These are phyloP conservation scores for Aphidius ervi DNA, from an alignment of 1,140 invertebrate genomes.

Conservation along the genomic window DNA sequence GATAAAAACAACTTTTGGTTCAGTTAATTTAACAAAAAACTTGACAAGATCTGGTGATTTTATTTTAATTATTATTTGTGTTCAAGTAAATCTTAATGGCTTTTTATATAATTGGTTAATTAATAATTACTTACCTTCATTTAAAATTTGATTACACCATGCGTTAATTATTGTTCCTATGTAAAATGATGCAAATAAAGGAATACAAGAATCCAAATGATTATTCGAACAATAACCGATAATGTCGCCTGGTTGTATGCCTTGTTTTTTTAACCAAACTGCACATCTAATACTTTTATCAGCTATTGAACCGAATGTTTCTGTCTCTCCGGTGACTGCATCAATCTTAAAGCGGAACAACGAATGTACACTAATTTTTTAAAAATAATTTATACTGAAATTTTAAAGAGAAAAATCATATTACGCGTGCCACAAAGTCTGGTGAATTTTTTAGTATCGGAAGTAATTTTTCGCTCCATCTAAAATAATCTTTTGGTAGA, in stretches of 20 bases:
- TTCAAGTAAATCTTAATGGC: too few relatives aligned
- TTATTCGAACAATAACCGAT: conserved; percentile 48
- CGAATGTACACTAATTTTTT: too few relatives aligned
- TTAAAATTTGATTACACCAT: conserved; percentile 21
- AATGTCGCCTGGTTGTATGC: conserved; percentile 45
- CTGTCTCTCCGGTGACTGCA: conserved; percentile 45
- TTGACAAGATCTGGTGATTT: conserved; percentile 16
- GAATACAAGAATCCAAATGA: conserved; percentile 47
- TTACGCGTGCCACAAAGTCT: conserved; percentile 8
- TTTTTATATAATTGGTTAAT: too few relatives aligned
- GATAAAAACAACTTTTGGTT: conserved; percentile 40
- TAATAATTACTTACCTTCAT: not conserved
- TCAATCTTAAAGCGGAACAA: conserved; percentile 38
- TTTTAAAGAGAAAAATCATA: too few relatives aligned
- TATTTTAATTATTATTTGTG: too few relatives aligned
- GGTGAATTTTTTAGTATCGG: not conserved
- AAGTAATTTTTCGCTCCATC: conserved; percentile 1
- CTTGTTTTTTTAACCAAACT: conserved; percentile 41
- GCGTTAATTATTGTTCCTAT: conserved; percentile 40
- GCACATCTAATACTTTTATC: conserved; percentile 46
- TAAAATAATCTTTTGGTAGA: not conserved
- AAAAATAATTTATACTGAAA: too few relatives aligned
- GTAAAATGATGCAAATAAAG: conserved; percentile 46
- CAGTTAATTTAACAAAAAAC: conserved; percentile 31
- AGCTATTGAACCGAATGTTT: conserved; percentile 46